A percentile compares a stretch with the other conserved stretches of the same genome.
Evolutionary conservation across 53 echinoderm and acorn worm genomes (phyloP).

Genomic region (Glandiceps talaboti): DNA sequence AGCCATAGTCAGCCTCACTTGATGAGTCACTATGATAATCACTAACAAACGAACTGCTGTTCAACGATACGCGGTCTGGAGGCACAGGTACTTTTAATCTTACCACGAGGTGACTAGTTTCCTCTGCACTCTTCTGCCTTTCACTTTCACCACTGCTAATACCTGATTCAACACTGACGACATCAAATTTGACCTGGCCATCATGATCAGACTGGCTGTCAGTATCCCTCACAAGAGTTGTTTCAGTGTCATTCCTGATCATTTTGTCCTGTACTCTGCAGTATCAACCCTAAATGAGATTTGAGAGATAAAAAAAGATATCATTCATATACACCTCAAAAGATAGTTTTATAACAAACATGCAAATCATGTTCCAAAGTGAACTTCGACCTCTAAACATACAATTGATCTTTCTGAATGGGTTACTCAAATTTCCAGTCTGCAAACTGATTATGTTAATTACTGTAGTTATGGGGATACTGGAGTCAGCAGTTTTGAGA

Average conservation of each 20-base stretch:
- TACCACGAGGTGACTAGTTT: neutral
- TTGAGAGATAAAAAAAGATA: no score
- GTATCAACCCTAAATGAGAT: no score
- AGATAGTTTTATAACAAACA: no score
- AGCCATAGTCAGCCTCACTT: conserved; percentile 46
- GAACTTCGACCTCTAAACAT: no score
- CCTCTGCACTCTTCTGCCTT: neutral
- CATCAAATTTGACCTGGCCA: neutral
- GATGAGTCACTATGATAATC: conserved; percentile 12
- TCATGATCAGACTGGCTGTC: neutral
- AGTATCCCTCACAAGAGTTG: neutral
- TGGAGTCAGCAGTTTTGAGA: no score
- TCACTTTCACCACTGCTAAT: neutral
- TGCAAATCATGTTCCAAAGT: no score
- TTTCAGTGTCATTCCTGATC: neutral
- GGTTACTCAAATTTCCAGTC: no score
- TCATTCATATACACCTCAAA: no score
- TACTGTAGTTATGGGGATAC: no score
- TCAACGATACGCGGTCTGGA: neutral
- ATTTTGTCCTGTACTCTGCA: neutral
- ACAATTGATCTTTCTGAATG: no score
- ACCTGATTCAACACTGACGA: neutral
- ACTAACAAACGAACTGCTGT: neutral
- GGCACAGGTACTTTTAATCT: neutral
- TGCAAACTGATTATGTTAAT: no score